Evolutionary conservation across 1,140 invertebrate species (phyloP).

Genomic region (Halyomorpha halys): DNA sequence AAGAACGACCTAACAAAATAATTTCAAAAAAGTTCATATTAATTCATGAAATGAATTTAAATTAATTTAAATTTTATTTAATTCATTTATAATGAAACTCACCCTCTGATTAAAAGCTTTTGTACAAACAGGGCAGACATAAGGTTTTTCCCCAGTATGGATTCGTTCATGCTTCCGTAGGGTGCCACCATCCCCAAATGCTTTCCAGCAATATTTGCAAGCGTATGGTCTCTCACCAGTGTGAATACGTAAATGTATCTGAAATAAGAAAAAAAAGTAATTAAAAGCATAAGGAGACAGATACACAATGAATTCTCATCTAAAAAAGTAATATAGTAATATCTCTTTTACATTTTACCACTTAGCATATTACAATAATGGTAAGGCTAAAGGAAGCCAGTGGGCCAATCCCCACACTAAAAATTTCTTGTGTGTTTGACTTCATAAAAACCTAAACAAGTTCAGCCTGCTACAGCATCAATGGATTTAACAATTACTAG

Average conservation of each 20-base stretch:
- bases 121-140: constrained; percentile 87
- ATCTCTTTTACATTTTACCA: too few species aligned
- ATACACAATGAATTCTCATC: too few species aligned
- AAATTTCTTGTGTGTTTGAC: too few species aligned
- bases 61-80: neutral
- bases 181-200: constrained; percentile 96
- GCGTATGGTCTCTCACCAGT: constrained; percentile 77
- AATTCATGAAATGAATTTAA: neutral
- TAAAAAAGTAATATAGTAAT: too few species aligned
- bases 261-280: neutral
- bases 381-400: too few species aligned
- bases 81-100: constrained; percentile 27
- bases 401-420: too few species aligned
- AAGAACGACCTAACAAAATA: constrained; percentile 49
- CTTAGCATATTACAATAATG: too few species aligned
- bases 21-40: neutral
- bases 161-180: constrained; percentile 94
- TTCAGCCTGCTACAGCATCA: too few species aligned
- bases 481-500: too few species aligned
- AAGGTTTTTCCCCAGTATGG: constrained; percentile 92
- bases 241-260: constrained; percentile 78
- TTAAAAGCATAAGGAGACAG: too few species aligned
- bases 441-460: too few species aligned
- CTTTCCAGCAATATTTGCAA: constrained; percentile 96
- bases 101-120: constrained; percentile 71